These are phyloP conservation scores for Pteropus rufus DNA, from an alignment of 2,797 vertebrate genomes.

Conservation along the genomic window DNA sequence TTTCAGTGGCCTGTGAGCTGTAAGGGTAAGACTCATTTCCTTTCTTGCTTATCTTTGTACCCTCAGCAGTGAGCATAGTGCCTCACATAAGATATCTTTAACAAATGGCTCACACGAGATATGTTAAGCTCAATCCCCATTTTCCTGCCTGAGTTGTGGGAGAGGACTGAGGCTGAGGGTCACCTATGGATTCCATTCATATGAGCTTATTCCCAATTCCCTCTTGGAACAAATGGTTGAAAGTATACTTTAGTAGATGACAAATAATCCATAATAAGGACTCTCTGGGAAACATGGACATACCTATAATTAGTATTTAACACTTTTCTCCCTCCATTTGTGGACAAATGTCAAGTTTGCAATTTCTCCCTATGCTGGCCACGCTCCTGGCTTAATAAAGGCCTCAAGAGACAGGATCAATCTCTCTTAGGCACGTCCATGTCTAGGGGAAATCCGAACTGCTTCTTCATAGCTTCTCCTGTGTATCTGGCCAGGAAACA, in stretches of 20 bases:
- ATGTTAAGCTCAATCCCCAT: background rate
- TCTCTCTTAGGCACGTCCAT: background rate
- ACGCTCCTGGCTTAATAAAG: background rate
- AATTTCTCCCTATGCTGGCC: background rate
- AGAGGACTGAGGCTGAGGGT: background rate
- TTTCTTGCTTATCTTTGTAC: background rate
- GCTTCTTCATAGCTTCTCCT: background rate
- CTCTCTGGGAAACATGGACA: background rate
- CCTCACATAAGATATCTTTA: background rate
- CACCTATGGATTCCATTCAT: background rate
- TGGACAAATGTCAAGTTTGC: background rate
- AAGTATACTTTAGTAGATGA: background rate
- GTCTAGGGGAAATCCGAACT: background rate
- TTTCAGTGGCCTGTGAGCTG: background rate
- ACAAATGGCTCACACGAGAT: background rate
- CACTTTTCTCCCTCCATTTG: background rate
- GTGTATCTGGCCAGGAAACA: background rate
- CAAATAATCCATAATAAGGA: background rate
- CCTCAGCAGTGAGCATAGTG: background rate
- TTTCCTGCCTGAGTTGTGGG: background rate
- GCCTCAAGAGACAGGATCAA: background rate
- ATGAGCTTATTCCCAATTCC: background rate
- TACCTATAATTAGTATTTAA: background rate
- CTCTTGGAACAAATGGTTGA: background rate
- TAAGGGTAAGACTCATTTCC: background rate